Percentiles rank a stretch among this genome's conserved stretches.
Evolutionary conservation across 2,797 vertebrate species (phyloP).

Genomic region (Crocodylus rhombifer): DNA sequence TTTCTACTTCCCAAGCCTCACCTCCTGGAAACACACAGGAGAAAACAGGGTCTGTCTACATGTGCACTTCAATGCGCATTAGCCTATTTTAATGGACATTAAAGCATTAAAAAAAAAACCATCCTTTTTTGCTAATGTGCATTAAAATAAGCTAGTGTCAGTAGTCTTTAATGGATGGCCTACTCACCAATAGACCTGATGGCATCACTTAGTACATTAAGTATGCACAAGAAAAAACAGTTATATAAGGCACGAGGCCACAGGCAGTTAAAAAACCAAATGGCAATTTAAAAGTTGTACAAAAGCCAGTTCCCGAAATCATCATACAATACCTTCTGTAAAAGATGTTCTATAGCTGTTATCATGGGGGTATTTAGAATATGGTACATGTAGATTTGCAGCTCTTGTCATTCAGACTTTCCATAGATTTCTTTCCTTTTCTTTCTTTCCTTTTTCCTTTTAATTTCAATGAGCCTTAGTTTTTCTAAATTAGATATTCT

Average conservation of each 20-base stretch:
- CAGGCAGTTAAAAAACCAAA: no score
- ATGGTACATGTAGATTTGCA: slow-evolving; percentile 1
- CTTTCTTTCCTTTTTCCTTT: background rate
- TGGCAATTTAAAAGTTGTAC: slow-evolving; percentile 65
- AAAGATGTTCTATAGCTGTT: slow-evolving; percentile 31
- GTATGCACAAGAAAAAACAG: slow-evolving; percentile 41
- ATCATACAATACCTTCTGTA: slow-evolving; percentile 45
- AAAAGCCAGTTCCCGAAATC: slow-evolving; percentile 55
- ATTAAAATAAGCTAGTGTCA: background rate
- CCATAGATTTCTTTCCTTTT: background rate
- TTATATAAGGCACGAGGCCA: background rate
- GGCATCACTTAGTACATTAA: background rate
- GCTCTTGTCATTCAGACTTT: slow-evolving; percentile 4
- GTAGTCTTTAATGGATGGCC: background rate
- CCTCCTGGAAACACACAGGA: background rate
- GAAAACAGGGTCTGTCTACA: no score
- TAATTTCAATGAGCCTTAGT: background rate
- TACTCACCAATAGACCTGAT: background rate
- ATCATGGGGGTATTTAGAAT: background rate
- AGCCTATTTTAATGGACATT: no score
- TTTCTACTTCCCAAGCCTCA: slow-evolving; percentile 13
- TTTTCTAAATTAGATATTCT: background rate
- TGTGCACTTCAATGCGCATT: no score
- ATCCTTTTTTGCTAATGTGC: no score
- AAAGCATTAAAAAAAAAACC: no score